These are phyloP conservation scores for Macrotus californicus DNA, from an alignment of 2,113 vertebrate species.

Conservation along the genomic window DNA sequence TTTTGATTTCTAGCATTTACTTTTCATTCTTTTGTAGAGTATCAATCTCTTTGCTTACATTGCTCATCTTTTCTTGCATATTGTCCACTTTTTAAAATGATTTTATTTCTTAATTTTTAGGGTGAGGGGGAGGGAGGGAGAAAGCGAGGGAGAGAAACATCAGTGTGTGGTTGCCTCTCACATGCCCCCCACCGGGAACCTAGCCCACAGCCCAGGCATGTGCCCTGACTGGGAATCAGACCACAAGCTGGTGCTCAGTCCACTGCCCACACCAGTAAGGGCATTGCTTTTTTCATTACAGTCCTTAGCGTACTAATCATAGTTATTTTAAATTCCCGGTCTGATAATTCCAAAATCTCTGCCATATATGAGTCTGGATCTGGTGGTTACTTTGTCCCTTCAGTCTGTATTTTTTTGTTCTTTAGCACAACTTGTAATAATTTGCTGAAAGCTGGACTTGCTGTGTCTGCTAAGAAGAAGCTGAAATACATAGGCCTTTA, in stretches of 20 bases:
- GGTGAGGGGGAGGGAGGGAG: too few species aligned
- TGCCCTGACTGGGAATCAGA: too few species aligned
- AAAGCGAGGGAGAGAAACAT: too few species aligned
- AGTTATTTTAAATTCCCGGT: constrained; percentile 2
- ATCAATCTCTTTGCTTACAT: background rate
- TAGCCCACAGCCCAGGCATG: too few species aligned
- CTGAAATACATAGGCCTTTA: background rate
- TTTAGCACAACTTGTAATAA: constrained; percentile 7
- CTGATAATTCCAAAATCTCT: background rate
- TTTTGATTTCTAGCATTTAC: background rate
- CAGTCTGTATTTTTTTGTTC: background rate
- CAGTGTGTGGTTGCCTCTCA: too few species aligned
- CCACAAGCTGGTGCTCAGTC: too few species aligned
- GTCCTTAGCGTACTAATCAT: background rate
- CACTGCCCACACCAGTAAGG: too few species aligned
- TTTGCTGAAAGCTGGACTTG: background rate
- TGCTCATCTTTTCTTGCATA: background rate
- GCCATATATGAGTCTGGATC: background rate
- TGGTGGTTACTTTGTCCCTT: background rate
- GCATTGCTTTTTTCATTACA: background rate
- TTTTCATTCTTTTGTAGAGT: background rate
- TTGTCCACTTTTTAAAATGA: too few species aligned
- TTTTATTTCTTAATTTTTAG: too few species aligned
- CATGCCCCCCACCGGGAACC: too few species aligned
- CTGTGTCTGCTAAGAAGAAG: background rate